A percentile compares a stretch with the other conserved stretches of the same genome.
phyloP scores from a whole-genome alignment of 2,113 vertebrate genomes.

The Natator depressus region DNA sequence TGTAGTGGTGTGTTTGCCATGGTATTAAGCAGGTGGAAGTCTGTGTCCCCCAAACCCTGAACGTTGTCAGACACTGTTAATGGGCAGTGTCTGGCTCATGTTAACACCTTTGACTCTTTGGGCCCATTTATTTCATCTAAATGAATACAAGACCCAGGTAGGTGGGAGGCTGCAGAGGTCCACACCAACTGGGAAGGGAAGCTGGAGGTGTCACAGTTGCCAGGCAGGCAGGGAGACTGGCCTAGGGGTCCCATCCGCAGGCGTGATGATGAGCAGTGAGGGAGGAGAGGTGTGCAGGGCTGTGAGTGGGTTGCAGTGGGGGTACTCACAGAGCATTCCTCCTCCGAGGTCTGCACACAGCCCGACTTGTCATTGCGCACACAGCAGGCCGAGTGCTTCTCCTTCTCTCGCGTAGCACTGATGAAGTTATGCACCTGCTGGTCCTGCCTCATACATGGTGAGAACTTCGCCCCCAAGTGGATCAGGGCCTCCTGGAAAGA shows the following conservation, averaged over 20 bases:
- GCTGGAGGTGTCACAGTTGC: background rate
- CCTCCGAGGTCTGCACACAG: slow-evolving; percentile 93
- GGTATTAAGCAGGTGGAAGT: background rate
- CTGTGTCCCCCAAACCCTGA: background rate
- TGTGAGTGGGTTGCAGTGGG: rapidly evolving
- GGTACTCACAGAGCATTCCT: slow-evolving; percentile 94
- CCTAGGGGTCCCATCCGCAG: background rate
- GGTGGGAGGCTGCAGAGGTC: background rate
- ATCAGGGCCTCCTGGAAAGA: slow-evolving; percentile 91
- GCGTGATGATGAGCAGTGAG: background rate
- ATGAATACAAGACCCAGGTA: background rate
- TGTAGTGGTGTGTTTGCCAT: background rate
- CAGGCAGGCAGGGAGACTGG: background rate
- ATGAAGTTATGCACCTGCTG: slow-evolving; percentile 93
- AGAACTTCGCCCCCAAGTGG: slow-evolving; percentile 98
- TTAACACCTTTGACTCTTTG: background rate
- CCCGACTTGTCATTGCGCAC: slow-evolving; percentile 96
- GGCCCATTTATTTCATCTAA: background rate
- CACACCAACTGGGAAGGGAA: background rate
- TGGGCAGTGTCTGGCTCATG: background rate
- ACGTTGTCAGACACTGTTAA: background rate
- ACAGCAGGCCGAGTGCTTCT: slow-evolving; percentile 95
- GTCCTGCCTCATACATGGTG: slow-evolving; percentile 98
- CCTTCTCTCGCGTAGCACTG: slow-evolving; percentile 85
- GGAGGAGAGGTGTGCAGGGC: background rate